phyloP scores from a whole-genome alignment of 2,797 vertebrate species.

The Eutrigla gurnardus region DNA sequence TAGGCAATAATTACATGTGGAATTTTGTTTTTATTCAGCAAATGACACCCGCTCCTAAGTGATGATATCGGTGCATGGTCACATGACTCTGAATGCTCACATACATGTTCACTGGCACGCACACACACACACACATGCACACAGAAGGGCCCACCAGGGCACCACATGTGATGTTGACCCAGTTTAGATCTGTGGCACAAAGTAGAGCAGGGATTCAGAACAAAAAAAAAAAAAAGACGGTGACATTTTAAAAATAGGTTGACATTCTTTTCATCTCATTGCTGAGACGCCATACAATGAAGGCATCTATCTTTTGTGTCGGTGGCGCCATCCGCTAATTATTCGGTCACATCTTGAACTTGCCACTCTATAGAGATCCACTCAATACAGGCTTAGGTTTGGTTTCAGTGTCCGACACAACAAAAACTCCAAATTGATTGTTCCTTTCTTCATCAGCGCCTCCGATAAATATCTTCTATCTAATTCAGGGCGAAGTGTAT shows the following conservation, averaged over 20 bases:
- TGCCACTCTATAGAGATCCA: slow-evolving; percentile 23
- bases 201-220: slow-evolving; percentile 84
- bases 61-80: slow-evolving; percentile 26
- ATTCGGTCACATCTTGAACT: slow-evolving; percentile 64
- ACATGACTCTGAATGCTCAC: slow-evolving; percentile 48
- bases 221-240: slow-evolving; percentile 73
- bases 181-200: slow-evolving; percentile 85
- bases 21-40: slow-evolving; percentile 1
- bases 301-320: slow-evolving; percentile 74
- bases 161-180: slow-evolving; percentile 84
- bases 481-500: background rate
- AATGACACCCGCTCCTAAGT: slow-evolving; percentile 37
- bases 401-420: slow-evolving; percentile 5
- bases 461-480: background rate
- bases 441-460: background rate
- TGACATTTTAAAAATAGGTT: slow-evolving; percentile 86
- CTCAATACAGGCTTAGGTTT: background rate
- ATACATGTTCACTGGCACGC: slow-evolving; percentile 44
- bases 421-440: background rate
- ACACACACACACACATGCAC: slow-evolving; percentile 60
- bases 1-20: slow-evolving; percentile 59
- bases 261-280: slow-evolving; percentile 83
- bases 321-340: slow-evolving; percentile 66
- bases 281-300: slow-evolving; percentile 71
- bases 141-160: slow-evolving; percentile 73